Base-by-base conservation (phyloP, 2,113 vertebrate species). In the Lontra canadensis region DNA sequence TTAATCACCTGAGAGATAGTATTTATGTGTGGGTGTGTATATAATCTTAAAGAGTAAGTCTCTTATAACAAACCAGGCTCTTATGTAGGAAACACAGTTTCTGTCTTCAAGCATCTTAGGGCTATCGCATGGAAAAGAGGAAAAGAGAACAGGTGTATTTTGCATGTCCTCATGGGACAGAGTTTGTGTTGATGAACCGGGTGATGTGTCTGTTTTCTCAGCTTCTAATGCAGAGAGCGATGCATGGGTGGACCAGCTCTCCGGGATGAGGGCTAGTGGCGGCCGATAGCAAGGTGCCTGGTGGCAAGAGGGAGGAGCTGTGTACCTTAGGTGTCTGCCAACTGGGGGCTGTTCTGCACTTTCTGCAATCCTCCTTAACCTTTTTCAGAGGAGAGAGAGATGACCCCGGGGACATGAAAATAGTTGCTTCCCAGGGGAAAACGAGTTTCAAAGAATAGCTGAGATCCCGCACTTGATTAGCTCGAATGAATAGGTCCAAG, bases 251-350 rank as follows among this genome's bases (percentile, higher is more conserved):
- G 55, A 17, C 8, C 7, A 42, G 42, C 4, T 11, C 67, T 31
- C 44, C 34, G 7, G 13, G 39, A 3, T 14, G 12, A 57, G 74
- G 12, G 23, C 6, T 4, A 10, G 44, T 10, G 29, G 15, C 2
- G 7, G 36, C 31, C 4, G 15, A 21, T 4, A 20, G 14, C 39
- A 7, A 8, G 21, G 23, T 1, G 42, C 47, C 47, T 49, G 47
- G 47, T 2, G 0, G 26, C 3, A 29, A 36, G 61, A 67, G 1
- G 36, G 10, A 26, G 39, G 34, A 12, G 12, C 2, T 31, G 11
- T 7, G 1, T 23, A 29, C n/a, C 7, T 12, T 5, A 2, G 7
- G 0, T 31, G 12, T 21, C 39, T n/a, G 4, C 20, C 67, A n/a
- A 2, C 4, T 42, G n/a, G 71, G 59, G 59, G 12, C n/a, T 21